Base-by-base conservation (phyloP, 2,113 vertebrate species). In the Thalassoma bifasciatum region DNA sequence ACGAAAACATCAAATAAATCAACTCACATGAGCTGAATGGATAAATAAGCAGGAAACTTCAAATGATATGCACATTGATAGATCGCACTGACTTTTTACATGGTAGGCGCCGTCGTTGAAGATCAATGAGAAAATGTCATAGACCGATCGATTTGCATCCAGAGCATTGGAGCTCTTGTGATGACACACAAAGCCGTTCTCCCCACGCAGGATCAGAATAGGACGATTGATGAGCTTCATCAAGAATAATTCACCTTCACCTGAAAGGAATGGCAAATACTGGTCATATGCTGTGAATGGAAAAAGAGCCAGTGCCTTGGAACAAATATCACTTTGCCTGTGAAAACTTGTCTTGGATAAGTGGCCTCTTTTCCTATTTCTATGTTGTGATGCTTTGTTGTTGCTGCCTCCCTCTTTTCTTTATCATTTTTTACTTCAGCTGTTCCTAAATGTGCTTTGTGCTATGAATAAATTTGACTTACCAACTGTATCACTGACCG, bases 151-250 rank as follows among this genome's bases (percentile, higher is more conserved):
- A 91, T 98, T 99, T 80, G 94, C 95, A 34, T 98, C 94, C 72
- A 99, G 93, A 66, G 96, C 95, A 88, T 96, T 98, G 88, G 97
- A 96, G 89, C 91, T 95, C 1, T 96, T 96, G 84, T 97, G 97
- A 87, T 95, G 95, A 81, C 96, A 96, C 66, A 99, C 96, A 8
- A 98, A 99, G 81, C 97, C 98, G 0, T 96, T 96, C 67, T 95
- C 94, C 1, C 98, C 96, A 0, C 95, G 94, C 44, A 99, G 94
- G 82, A 99, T 96, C 84, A 99, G 88, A 82, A 99, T 95, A 0
- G 97, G 98, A 34, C 98, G 94, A 90, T 99, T 99, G 84, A 98
- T 98, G 65, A 99, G 95, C 86, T 97, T 98, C 87, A 99, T 94
- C 42, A 93, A 83, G 86, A 99, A 96, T 77, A 96, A 92, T 88